Evolutionary conservation across 2,113 vertebrate species (phyloP), one percentile per base, ranked within the genome.

Genomic region (Morone chrysops): DNA sequence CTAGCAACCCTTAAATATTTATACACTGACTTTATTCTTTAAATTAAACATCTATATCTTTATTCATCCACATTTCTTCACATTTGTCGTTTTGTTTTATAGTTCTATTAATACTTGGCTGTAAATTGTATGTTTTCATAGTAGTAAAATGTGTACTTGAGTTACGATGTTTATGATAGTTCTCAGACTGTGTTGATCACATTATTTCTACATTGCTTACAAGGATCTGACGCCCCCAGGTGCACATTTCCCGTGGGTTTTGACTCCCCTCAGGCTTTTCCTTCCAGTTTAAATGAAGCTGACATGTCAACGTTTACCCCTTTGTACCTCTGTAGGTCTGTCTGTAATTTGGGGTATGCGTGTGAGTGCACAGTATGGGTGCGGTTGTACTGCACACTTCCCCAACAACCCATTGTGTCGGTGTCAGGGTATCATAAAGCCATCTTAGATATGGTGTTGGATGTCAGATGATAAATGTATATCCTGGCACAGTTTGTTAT

Each of bases 171-270:
- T 59, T 41, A 22, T 47, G 10, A 18, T 38, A 20, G 17, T 13
- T 66, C 16, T 75, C 18, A 79, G n/a, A 48, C 61, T 76, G 31
- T 72, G 69, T 51, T 51, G 57, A n/a, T 63, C 20, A 65, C 14
- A 48, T 76, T 75, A 80, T 70, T 74, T 13, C 73, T 22, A 4
- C 59, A 25, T 69, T 80, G 83, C 81, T 92, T 88, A 92, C 88
- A 56, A 61, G n/a, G 70, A 57, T 88, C 66, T 75, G 50, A 76
- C 63, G 65, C 65, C 47, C 50, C 69, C 56, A 76, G 63, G 53
- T 63, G 22, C 13, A 38, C 48, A 38, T 67, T 71, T 79, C 83
- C 69, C 75, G 4, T 5, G 63, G 18, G 78, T 8, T 38, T 70
- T 53, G 6, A 63, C n/a, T 80, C 61, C 22, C 48, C 6, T 72